These are phyloP conservation scores for Ditylenchus weischeri DNA, from an alignment of 2,888 invertebrate genomes.

Conservation along the genomic window DNA sequence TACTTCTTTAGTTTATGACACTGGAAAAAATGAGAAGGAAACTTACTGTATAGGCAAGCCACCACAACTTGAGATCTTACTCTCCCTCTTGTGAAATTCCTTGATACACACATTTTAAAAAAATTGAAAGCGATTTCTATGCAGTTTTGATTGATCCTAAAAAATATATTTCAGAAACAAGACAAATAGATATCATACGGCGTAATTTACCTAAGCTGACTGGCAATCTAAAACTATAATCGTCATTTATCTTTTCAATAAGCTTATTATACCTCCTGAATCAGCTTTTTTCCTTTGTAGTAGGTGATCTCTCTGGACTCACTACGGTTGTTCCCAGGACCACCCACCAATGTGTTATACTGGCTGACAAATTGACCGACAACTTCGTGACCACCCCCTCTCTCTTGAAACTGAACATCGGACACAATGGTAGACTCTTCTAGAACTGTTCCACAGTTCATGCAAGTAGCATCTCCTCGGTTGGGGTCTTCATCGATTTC, in stretches of 20 bases:
- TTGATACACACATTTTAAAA: conserved; percentile 70
- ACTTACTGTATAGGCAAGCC: conserved; percentile 94
- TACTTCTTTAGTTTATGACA: too few species aligned
- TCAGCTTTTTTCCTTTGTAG: conserved; percentile 68
- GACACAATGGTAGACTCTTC: conserved; percentile 94
- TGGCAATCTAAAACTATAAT: conserved; percentile 64
- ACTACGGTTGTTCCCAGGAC: conserved; percentile 40
- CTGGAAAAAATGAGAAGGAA: too few species aligned
- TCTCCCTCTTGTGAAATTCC: conserved; percentile 76
- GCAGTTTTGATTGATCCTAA: conserved; percentile 78
- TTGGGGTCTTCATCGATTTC: conserved; percentile 91
- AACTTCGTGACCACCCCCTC: conserved; percentile 69
- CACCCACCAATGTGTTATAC: conserved; percentile 33
- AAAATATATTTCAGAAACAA: too few species aligned
- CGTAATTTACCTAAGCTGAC: conserved; percentile 67
- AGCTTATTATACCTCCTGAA: conserved; percentile 46
- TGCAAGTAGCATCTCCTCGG: conserved; percentile 91
- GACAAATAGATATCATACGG: too few species aligned
- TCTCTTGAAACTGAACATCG: conserved; percentile 89
- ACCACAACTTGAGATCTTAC: conserved; percentile 86
- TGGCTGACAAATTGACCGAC: conserved; percentile 51
- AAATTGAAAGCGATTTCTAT: conserved; percentile 89
- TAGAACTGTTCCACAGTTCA: conserved; percentile 88
- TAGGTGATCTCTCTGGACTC: conserved; percentile 90
- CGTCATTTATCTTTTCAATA: too few species aligned